phyloP scores from a whole-genome alignment of 2,888 invertebrate species.

The Nymphalis c-album region DNA sequence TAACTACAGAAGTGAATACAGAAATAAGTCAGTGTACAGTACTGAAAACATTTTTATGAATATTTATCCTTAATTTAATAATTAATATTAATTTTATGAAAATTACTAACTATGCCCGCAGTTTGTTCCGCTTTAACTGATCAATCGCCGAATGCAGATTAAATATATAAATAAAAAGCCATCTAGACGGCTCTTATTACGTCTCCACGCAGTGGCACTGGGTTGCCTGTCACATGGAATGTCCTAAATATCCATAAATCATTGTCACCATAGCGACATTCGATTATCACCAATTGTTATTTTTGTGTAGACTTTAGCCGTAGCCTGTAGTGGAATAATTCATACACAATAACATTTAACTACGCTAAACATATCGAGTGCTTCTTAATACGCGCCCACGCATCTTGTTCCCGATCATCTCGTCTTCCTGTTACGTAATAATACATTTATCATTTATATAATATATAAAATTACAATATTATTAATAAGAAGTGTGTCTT shows the following conservation, averaged over 20 bases:
- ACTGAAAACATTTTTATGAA: too few relatives aligned
- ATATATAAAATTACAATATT: not conserved
- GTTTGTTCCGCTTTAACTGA: too few relatives aligned
- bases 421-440: constrained; percentile 12
- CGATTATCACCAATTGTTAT: constrained; percentile 58
- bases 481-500: not conserved
- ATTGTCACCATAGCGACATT: constrained; percentile 45
- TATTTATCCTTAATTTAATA: too few relatives aligned
- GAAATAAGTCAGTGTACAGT: too few relatives aligned
- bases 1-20: too few relatives aligned
- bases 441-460: not conserved
- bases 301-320: constrained; percentile 49
- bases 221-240: too few relatives aligned
- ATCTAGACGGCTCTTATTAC: too few relatives aligned
- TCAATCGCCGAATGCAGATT: too few relatives aligned
- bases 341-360: constrained; percentile 47
- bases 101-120: too few relatives aligned
- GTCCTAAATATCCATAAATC: not conserved
- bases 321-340: constrained; percentile 49
- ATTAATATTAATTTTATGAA: too few relatives aligned
- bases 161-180: too few relatives aligned
- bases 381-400: constrained; percentile 36
- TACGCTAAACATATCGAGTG: constrained; percentile 30
- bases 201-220: too few relatives aligned
- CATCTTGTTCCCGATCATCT: constrained; percentile 7